Evolutionary conservation across 2,888 invertebrate genomes (phyloP), one percentile per base, ranked within the genome.

Genomic region (Odontomyia ornata): DNA sequence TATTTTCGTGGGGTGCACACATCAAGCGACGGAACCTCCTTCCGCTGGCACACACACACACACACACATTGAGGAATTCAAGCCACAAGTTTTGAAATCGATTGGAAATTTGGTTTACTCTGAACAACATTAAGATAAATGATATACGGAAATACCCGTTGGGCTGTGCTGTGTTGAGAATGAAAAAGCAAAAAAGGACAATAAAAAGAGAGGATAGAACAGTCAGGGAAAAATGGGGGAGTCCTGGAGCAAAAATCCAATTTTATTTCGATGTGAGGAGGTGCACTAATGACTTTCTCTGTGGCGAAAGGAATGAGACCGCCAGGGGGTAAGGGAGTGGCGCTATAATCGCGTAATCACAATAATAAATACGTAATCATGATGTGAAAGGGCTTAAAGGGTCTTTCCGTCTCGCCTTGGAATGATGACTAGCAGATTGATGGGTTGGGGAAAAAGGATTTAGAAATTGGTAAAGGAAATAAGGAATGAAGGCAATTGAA

Each of bases 71-170:
- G n/a, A n/a, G n/a, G n/a, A n/a, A n/a, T n/a, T n/a, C n/a, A n/a
- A n/a, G n/a, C 60, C 60, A 23, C 15, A 67, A 67, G n/a, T n/a
- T 2, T 67, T 67, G 13, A 72, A 56, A 72, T 73, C 73, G 73
- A 73, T 73, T 57, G 73, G 23, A 73, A 57, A 57, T 23, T 57
- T 57, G 73, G 73, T 57, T 73, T 36, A 36, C 28, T 28, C 57
- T 36, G 57, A 60, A 60, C 60, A 57, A 73, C 57, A 73, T 73
- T 73, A 73, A 73, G 73, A 73, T 57, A 73, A 73, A 73, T 73
- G 73, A 30, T 36, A 73, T 73, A 36, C 73, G 73, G 73, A 73
- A 73, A 46, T 73, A 46, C 47, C 69, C 15, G 13, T 15, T 43
- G 57, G 60, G 60, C 21, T 46, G 23, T 73, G 73, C 27, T 36